Conservation (phyloP, 1,140 invertebrate genomes). For the Carposina sasakii region DNA sequence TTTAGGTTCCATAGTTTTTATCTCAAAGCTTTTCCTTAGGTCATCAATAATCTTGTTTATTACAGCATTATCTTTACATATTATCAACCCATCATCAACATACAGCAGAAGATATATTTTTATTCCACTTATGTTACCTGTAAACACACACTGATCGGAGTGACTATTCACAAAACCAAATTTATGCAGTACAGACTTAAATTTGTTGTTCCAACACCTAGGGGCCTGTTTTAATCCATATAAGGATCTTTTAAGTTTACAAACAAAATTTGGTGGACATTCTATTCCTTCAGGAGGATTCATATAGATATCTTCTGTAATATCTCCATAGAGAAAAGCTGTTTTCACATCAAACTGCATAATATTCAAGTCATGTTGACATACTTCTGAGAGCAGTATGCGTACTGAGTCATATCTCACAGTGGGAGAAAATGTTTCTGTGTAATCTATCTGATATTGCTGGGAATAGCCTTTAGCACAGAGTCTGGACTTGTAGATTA, state of each 20-base stretch:
- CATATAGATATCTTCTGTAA: slow-evolving; percentile 63
- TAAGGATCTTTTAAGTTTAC: slow-evolving; percentile 45
- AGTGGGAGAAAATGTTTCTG: neutral
- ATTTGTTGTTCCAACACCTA: slow-evolving; percentile 43
- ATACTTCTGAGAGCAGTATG: neutral
- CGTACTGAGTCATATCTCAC: neutral
- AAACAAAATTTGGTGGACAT: too few species aligned
- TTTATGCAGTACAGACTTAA: slow-evolving; percentile 30
- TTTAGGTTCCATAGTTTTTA: slow-evolving; percentile 14
- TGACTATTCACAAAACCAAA: slow-evolving; percentile 40
- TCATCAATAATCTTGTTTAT: slow-evolving; percentile 28
- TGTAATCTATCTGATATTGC: neutral
- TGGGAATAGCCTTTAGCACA: neutral
- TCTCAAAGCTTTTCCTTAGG: slow-evolving; percentile 20
- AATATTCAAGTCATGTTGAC: neutral
- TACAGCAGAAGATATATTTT: slow-evolving; percentile 53
- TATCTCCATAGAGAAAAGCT: slow-evolving; percentile 58
- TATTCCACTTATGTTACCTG: slow-evolving; percentile 19
- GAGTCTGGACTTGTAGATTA: neutral
- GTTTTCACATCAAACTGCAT: slow-evolving; percentile 47
- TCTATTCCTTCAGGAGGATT: slow-evolving; percentile 38
- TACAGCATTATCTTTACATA: slow-evolving; percentile 17
- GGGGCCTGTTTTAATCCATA: slow-evolving; percentile 61
- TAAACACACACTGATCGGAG: slow-evolving; percentile 53
- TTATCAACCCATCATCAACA: slow-evolving; percentile 64